Evolutionary conservation across 2,888 invertebrate genomes (phyloP), one percentile per base, ranked within the genome.

Genomic region (Siphlonurus alternatus): DNA sequence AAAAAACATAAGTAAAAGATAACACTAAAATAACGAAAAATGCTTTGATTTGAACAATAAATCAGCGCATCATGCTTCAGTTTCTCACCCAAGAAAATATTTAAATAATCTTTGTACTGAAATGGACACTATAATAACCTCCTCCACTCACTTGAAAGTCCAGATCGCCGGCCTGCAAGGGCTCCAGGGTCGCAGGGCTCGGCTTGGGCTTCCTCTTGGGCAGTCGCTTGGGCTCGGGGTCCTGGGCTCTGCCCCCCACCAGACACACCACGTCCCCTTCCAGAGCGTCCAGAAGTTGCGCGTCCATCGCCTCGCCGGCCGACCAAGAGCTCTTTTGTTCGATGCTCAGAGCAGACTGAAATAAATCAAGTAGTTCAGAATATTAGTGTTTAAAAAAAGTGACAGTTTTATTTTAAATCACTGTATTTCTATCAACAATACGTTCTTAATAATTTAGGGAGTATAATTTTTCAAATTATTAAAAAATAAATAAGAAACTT

Each of bases 261-360:
- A 18, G 2, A 15, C 22, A 38, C 5, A 38, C 38, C 38, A 38
- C 38, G 15, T 38, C 38, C 5, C 38, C 38, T 38, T 38, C 38
- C 38, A 10, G 38, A 5, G 38, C 38, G 15, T 15, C 38, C 5
- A 81, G 75, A 1, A 85, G 79, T 66, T 82, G 77, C 1, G 84
- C 74, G 69, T 82, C 81, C 53, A 85, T 75, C 0, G 80, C 74
- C 15, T 84, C 82, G 23, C 80, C 78, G 0, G 83, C 83, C 64
- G 82, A 79, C 83, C 83, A 84, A 78, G 81, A 83, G 59, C 82
- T 79, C 61, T 82, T 74, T 65, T 82, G 80, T 71, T 84, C 83
- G 24, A 84, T 73, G 20, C 80, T 81, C 10, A 84, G 79, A 18
- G 80, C 81, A 56, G 83, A 81, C 84, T 84, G 71, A 22, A 68